phyloP scores from a whole-genome alignment of 1,140 invertebrate species.

The Vanessa atalanta region DNA sequence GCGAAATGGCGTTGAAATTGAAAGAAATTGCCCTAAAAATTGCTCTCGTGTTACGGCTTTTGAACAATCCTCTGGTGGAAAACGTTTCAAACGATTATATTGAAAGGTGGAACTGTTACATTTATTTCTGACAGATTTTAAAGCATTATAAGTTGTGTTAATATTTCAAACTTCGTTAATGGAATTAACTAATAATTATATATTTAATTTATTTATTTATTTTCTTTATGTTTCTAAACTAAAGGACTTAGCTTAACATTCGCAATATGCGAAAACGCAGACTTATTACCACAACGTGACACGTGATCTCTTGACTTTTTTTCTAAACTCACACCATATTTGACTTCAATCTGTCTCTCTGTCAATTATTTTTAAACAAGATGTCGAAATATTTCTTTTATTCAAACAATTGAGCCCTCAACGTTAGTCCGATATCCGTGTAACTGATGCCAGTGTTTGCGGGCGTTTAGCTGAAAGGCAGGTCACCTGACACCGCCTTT shows the following conservation, averaged over 20 bases:
- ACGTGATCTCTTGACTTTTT: too few relatives aligned
- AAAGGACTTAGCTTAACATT: too few relatives aligned
- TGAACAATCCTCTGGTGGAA: constrained; percentile 30
- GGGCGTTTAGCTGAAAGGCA: constrained; percentile 34
- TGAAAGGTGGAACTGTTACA: constrained; percentile 18
- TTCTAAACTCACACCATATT: too few relatives aligned
- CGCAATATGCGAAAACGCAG: too few relatives aligned
- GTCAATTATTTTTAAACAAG: background rate
- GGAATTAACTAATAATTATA: too few relatives aligned
- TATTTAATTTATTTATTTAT: too few relatives aligned
- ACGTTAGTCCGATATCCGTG: background rate
- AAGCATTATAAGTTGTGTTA: background rate
- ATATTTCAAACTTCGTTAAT: too few relatives aligned
- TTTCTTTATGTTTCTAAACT: too few relatives aligned
- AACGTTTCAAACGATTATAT: constrained; percentile 19
- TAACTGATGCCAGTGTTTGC: constrained; percentile 34
- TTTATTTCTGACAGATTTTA: background rate
- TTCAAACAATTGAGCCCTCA: background rate
- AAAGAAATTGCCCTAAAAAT: constrained; percentile 39
- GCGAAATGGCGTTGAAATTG: constrained; percentile 31
- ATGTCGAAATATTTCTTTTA: background rate
- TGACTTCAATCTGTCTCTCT: too few relatives aligned
- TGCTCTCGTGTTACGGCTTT: constrained; percentile 35
- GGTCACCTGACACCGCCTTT: constrained; percentile 51
- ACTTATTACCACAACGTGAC: too few relatives aligned